Conservation (phyloP, 1,140 invertebrate genomes). For the Drosophila mauritiana region DNA sequence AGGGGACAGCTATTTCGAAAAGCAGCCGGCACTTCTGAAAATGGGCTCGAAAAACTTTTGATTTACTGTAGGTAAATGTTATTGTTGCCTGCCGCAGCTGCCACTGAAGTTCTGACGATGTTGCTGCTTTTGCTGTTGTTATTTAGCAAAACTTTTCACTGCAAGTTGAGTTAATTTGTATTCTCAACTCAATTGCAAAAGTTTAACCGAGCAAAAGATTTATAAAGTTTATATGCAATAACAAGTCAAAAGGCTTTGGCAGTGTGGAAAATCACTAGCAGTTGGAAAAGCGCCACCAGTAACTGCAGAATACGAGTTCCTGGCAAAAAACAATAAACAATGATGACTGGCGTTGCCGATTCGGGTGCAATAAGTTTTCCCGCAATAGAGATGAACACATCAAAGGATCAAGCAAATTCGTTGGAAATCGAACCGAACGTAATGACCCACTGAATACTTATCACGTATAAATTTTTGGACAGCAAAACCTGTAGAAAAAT, state of each 20-base stretch:
- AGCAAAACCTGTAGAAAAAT: no score
- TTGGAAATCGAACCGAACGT: no score
- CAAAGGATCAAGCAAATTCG: neutral
- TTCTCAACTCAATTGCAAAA: slow-evolving; percentile 81
- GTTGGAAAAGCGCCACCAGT: slow-evolving; percentile 20
- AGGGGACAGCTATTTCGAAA: slow-evolving; percentile 18
- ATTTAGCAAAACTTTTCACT: slow-evolving; percentile 69
- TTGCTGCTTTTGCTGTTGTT: slow-evolving; percentile 57
- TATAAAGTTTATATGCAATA: slow-evolving; percentile 82
- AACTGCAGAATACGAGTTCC: slow-evolving; percentile 25
- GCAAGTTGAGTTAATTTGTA: slow-evolving; percentile 81
- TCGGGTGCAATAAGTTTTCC: slow-evolving; percentile 57
- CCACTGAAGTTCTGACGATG: slow-evolving; percentile 40
- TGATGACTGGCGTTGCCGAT: slow-evolving; percentile 20
- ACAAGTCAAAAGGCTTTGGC: slow-evolving; percentile 54
- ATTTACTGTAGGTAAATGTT: slow-evolving; percentile 71
- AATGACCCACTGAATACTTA: neutral
- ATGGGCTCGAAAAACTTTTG: slow-evolving; percentile 56
- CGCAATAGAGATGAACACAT: slow-evolving; percentile 16
- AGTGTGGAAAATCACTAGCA: slow-evolving; percentile 12
- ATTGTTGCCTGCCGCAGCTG: slow-evolving; percentile 66
- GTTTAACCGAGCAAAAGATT: slow-evolving; percentile 81
- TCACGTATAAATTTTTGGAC: neutral
- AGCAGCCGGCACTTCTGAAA: slow-evolving; percentile 34
- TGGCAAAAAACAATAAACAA: slow-evolving; percentile 66